Conservation (phyloP, 2,113 vertebrate species). For the Taxidea taxus region DNA sequence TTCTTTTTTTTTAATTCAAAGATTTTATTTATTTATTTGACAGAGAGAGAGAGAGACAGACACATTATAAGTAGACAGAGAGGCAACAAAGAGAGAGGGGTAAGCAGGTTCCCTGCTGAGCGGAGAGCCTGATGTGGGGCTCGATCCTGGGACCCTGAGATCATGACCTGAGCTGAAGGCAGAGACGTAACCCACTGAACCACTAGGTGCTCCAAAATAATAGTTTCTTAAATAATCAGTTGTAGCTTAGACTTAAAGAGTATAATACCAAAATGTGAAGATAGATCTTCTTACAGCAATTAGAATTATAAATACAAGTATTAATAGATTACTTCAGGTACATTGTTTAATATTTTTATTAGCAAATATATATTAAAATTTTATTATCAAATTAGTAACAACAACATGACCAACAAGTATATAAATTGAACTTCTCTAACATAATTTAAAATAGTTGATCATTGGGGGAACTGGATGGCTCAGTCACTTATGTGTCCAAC, state of each 20-base stretch:
- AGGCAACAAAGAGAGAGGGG: too few relatives aligned
- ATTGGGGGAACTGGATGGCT: background rate
- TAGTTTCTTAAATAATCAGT: background rate
- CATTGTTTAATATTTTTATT: background rate
- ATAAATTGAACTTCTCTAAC: background rate
- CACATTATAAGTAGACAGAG: too few relatives aligned
- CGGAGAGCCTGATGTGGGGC: too few relatives aligned
- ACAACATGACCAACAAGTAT: background rate
- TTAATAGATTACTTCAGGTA: background rate
- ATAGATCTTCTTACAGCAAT: background rate
- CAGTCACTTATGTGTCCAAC: background rate
- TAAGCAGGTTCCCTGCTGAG: too few relatives aligned
- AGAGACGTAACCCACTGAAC: too few relatives aligned
- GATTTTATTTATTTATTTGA: too few relatives aligned
- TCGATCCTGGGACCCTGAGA: too few relatives aligned
- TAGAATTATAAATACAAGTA: background rate
- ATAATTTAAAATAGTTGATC: background rate
- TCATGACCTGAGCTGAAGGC: too few relatives aligned
- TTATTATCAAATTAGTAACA: background rate
- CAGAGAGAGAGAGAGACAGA: too few relatives aligned
- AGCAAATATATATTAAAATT: background rate
- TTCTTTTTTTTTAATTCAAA: background rate
- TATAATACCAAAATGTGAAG: background rate
- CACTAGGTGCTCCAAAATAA: background rate
- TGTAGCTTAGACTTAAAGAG: background rate